phyloP scores from a whole-genome alignment of 1,140 invertebrate genomes.

The Agrypnia vestita region DNA sequence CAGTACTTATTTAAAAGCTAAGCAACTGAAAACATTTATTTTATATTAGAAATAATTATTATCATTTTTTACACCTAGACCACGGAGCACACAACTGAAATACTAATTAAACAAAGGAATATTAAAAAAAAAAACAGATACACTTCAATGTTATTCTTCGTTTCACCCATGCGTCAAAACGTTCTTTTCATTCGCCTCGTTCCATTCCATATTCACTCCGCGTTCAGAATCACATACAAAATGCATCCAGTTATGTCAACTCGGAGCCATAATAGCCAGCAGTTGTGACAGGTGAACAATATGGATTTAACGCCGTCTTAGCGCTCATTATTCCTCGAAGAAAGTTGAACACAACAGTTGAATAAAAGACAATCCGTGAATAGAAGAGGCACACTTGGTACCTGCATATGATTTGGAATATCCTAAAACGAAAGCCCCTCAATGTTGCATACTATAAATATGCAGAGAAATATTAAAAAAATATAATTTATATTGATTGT shows the following conservation, averaged over 20 bases:
- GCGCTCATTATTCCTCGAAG: conserved; percentile 11
- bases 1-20: too few species aligned
- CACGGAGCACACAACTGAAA: neutral
- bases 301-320: conserved; percentile 27
- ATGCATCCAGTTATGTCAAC: conserved; percentile 46
- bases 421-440: too few species aligned
- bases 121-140: conserved; percentile 14
- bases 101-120: neutral
- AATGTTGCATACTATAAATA: too few species aligned
- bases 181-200: conserved; percentile 4
- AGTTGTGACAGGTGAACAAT: conserved; percentile 37
- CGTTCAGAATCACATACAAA: conserved; percentile 12
- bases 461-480: too few species aligned
- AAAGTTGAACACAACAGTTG: conserved; percentile 13
- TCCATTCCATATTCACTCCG: conserved; percentile 4
- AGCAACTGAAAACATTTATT: too few species aligned
- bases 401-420: too few species aligned
- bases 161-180: neutral
- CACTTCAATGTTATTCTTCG: neutral
- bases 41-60: too few species aligned
- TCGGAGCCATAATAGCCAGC: neutral
- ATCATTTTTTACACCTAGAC: too few species aligned
- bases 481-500: too few species aligned
- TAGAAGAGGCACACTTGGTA: too few species aligned
- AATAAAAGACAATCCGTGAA: conserved; percentile 11